Percentiles rank a stretch among this genome's conserved stretches.
Conservation (phyloP, 2,113 vertebrate genomes). For the Pteronura brasiliensis region DNA sequence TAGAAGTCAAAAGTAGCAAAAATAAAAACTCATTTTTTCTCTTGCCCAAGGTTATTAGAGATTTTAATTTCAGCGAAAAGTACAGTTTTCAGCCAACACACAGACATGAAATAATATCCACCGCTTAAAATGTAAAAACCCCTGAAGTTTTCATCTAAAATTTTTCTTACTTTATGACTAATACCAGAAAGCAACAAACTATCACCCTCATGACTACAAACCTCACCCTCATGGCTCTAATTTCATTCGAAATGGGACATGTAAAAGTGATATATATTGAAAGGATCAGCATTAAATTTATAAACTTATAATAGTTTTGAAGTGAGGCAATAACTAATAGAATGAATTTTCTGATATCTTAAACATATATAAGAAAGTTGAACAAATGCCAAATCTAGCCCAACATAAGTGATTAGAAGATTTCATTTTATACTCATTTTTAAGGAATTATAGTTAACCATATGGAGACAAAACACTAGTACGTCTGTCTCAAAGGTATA, state of each 20-base stretch:
- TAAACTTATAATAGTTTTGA: background rate
- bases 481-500: background rate
- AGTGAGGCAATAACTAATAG: background rate
- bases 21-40: constrained; percentile 7
- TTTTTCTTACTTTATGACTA: background rate
- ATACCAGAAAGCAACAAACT: constrained; percentile 5
- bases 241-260: background rate
- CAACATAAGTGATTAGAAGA: background rate
- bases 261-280: background rate
- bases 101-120: background rate
- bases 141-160: background rate
- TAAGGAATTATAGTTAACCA: background rate
- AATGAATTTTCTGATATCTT: background rate
- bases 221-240: background rate
- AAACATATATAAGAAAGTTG: background rate
- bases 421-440: background rate
- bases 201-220: background rate
- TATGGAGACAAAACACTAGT: background rate
- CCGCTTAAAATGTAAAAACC: background rate
- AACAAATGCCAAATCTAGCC: background rate
- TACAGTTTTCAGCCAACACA: constrained; percentile 3
- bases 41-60: background rate
- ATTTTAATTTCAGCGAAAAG: background rate
- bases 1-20: constrained; percentile 38
- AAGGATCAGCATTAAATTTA: background rate